Percentiles rank a stretch among this genome's conserved stretches.
phyloP scores from a whole-genome alignment of 2,113 vertebrate species.

The Origma solitaria region DNA sequence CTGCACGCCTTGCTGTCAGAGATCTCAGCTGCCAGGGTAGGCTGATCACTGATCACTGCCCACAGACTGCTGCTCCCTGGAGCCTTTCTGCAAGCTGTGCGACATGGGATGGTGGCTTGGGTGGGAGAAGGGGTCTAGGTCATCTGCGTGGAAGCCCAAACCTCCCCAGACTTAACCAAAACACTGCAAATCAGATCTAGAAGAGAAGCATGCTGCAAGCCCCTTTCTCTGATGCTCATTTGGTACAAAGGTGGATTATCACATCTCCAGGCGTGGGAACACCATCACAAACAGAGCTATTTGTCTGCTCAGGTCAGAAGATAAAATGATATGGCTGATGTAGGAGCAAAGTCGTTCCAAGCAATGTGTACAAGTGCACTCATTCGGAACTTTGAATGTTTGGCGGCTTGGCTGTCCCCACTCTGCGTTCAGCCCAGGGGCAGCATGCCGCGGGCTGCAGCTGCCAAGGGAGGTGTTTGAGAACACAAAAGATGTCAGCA shows the following conservation, averaged over 20 bases:
- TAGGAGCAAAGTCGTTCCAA: not conserved
- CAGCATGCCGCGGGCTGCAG: not conserved
- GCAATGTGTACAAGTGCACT: not conserved
- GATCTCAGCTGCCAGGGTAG: rapidly evolving
- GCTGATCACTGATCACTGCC: not conserved
- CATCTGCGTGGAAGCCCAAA: not conserved
- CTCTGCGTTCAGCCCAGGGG: not conserved
- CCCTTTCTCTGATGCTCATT: not conserved
- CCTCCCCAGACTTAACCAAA: not conserved
- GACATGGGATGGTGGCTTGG: rapidly evolving
- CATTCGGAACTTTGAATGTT: not conserved
- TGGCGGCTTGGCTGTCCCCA: not conserved
- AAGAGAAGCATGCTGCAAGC: not conserved
- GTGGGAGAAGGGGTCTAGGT: not conserved
- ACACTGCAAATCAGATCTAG: not conserved
- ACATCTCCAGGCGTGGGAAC: not conserved
- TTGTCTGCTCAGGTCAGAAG: not conserved
- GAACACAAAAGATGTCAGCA: not conserved
- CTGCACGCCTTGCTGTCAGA: not conserved
- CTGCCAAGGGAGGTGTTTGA: rapidly evolving
- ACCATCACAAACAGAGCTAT: not conserved
- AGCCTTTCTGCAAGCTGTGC: not conserved
- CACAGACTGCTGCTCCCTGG: not conserved
- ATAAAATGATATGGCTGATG: not conserved
- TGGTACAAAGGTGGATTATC: no score